Evolutionary conservation across 2,797 vertebrate species (phyloP), one percentile per base, ranked within the genome.

Genomic region (Characodon lateralis): DNA sequence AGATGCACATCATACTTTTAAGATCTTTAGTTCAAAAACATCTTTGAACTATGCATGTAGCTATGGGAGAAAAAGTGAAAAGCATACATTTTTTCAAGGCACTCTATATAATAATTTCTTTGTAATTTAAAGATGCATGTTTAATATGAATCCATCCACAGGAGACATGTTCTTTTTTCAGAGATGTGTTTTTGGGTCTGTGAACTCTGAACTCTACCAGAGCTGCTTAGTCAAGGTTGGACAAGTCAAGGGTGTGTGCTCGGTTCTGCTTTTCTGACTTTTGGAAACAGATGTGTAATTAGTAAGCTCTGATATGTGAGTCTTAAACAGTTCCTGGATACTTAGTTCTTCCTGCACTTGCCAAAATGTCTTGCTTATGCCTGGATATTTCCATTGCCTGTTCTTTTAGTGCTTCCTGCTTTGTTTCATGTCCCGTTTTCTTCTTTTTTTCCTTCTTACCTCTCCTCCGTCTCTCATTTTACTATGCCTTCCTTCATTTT

Each of bases 341-440:
- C 58, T 59, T 76, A 31, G 13, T 70, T 68, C 58, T 61, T 80
- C 48, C 71, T 73, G 43, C 72, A 82, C 31, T 80, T 83, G 74
- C 71, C 80, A 83, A 72, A 78, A 72, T 82, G 82, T 84, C 79
- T 81, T 78, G 74, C 69, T 69, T 70, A 24, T 75, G 10, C 35
- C 55, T 31, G 31, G 24, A 6, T 59, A 41, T 88, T 90, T 91
- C 85, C 78, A 82, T 43, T n/a, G 76, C 72, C 75, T 81, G 46
- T 82, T 80, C 76, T 74, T 72, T 82, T 43, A 59, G 71, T 74
- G 53, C 85, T 92, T 79, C 81, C 77, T 80, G 72, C 79, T 76
- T 84, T 83, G 75, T 90, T 85, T 70, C 85, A 24, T 78, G 81
- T 75, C 68, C 83, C 78, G 65, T 84, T 71, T 87, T 88, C 85